Percentiles rank a stretch among this genome's conserved stretches.
phyloP scores from a whole-genome alignment of 2,797 vertebrate species.

The Perodicticus potto region DNA sequence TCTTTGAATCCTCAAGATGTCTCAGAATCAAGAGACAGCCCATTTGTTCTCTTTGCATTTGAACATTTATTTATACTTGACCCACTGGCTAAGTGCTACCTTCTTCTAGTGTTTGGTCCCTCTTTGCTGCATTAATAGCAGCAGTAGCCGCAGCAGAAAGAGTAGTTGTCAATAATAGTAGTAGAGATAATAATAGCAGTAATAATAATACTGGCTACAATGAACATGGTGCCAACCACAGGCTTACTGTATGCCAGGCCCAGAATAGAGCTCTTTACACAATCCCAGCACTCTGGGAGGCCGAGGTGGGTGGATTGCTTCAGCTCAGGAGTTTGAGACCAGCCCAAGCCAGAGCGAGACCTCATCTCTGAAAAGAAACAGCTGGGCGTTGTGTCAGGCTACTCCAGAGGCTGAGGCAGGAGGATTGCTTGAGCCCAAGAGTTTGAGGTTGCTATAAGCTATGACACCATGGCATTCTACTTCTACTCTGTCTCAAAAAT shows the following conservation, averaged over 20 bases:
- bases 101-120: not conserved
- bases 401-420: too few species aligned
- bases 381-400: too few species aligned
- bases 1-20: not conserved
- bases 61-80: not conserved
- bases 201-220: not conserved
- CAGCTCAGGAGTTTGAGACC: too few species aligned
- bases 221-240: not conserved
- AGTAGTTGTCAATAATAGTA: too few species aligned
- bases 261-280: not conserved
- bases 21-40: not conserved
- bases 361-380: too few species aligned
- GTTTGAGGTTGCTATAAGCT: too few species aligned
- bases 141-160: rapidly evolving
- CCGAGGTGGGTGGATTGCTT: too few species aligned
- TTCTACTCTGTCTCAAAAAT: too few species aligned
- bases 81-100: not conserved
- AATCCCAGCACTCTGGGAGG: too few species aligned
- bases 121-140: not conserved
- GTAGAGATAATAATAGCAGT: not conserved
- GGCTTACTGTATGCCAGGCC: not conserved
- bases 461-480: too few species aligned
- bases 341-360: too few species aligned
- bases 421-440: too few species aligned
- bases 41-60: not conserved